Evolutionary conservation across 1,140 invertebrate species (phyloP).

Genomic region (Drosophila bocqueti): DNA sequence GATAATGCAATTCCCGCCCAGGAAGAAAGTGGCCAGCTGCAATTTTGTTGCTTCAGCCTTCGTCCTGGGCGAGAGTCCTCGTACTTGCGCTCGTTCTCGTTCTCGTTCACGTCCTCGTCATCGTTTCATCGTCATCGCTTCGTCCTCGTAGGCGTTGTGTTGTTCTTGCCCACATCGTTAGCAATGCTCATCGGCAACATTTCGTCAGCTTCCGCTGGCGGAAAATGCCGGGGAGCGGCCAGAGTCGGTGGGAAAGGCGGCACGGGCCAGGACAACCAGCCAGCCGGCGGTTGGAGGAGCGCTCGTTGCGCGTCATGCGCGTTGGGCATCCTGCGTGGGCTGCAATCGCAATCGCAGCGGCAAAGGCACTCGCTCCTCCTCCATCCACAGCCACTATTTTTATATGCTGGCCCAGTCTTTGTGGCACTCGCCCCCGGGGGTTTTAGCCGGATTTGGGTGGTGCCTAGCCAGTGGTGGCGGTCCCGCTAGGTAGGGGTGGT

Average conservation of each 20-base stretch:
- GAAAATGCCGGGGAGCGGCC: conserved; percentile 7
- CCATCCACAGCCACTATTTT: conserved; percentile 63
- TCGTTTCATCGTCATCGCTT: conserved; percentile 41
- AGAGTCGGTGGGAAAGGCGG: conserved; percentile 2
- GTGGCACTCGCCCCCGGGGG: conserved; percentile 28
- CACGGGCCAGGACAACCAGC: conserved; percentile 8
- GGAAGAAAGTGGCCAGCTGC: conserved; percentile 55
- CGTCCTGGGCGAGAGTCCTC: conserved; percentile 17
- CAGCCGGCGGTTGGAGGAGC: conserved; percentile 58
- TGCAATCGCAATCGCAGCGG: conserved; percentile 48
- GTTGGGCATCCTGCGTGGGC: conserved; percentile 69
- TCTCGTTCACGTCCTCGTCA: conserved; percentile 26
- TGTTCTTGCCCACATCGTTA: conserved; percentile 83
- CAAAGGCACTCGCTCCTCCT: conserved; percentile 54
- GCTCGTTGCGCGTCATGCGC: conserved; percentile 66
- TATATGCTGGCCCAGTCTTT: conserved; percentile 69
- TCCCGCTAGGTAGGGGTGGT: neutral
- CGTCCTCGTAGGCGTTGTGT: conserved; percentile 73
- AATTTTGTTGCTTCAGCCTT: conserved; percentile 60
- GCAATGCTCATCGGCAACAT: conserved; percentile 81
- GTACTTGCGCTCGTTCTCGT: conserved; percentile 4
- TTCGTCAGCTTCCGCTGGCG: conserved; percentile 77
- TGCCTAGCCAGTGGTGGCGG: conserved; percentile 12
- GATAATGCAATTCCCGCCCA: conserved; percentile 81
- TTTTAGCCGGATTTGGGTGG: conserved; percentile 38